Evolutionary conservation across 2,113 vertebrate genomes (phyloP).

Genomic region (Athene noctua): DNA sequence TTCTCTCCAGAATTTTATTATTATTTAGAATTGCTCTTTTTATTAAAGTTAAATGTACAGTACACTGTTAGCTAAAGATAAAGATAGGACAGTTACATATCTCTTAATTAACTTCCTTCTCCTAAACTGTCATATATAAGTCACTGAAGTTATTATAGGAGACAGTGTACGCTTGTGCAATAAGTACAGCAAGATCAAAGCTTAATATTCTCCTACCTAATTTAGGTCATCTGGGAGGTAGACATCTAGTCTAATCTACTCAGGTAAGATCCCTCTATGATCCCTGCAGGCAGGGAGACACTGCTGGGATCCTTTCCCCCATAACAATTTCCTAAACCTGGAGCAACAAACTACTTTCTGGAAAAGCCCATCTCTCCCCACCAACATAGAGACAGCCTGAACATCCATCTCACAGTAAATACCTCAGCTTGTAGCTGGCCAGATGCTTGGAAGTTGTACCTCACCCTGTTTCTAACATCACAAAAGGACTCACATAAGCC

Average conservation of each 20-base stretch:
- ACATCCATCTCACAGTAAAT: not conserved
- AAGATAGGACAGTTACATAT: not conserved
- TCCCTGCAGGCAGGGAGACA: accelerated
- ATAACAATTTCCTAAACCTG: not conserved
- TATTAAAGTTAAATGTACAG: not conserved
- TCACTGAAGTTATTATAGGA: not conserved
- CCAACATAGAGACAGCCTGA: not conserved
- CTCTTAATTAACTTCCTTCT: not conserved
- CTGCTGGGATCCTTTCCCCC: not conserved
- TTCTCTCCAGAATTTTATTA: not conserved
- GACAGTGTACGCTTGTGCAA: not conserved
- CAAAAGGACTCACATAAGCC: not conserved
- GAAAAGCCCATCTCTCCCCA: not conserved
- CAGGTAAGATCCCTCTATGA: not conserved
- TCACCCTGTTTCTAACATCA: not conserved
- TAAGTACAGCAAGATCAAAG: not conserved
- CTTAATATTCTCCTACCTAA: not conserved
- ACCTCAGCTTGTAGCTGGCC: not conserved
- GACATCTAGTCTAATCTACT: not conserved
- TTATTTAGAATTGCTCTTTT: not conserved
- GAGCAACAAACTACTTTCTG: not conserved
- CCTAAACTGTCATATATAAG: not conserved
- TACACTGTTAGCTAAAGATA: not conserved
- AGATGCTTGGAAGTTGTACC: not conserved
- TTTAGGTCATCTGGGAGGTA: not conserved